phyloP scores from a whole-genome alignment of 2,888 invertebrate species.

The Iselma pallidipennis region DNA sequence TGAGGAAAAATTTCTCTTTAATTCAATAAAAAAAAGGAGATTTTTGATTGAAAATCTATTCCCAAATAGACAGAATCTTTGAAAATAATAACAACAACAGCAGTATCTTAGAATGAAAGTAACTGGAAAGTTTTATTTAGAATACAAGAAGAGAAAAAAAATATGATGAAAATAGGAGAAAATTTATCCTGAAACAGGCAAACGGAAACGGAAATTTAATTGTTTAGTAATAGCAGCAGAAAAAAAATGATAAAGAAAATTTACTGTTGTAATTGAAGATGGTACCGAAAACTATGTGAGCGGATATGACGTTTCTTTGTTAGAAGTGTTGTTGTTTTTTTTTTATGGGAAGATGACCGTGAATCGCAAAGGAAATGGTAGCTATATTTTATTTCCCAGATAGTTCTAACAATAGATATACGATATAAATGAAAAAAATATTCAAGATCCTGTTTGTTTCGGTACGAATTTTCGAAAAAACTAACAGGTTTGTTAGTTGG shows the following conservation, averaged over 20 bases:
- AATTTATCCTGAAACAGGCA: background rate
- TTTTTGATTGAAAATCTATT: background rate
- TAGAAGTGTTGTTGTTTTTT: background rate
- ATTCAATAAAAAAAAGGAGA: background rate
- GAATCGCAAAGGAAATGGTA: slow-evolving; percentile 11
- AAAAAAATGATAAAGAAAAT: background rate
- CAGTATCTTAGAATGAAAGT: background rate
- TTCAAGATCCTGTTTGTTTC: too few relatives aligned
- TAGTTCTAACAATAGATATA: slow-evolving; percentile 9
- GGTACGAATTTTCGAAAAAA: background rate
- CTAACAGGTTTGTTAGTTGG: slow-evolving; percentile 5
- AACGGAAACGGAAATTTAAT: slow-evolving; percentile 1
- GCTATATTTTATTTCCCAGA: slow-evolving; percentile 17
- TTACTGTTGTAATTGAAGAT: background rate
- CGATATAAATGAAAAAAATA: slow-evolving; percentile 10
- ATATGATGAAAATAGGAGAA: background rate
- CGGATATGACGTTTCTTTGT: slow-evolving; percentile 21
- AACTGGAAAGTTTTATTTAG: background rate
- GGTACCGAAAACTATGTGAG: slow-evolving; percentile 9
- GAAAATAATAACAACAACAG: too few relatives aligned
- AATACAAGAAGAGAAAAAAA: background rate
- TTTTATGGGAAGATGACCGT: slow-evolving; percentile 23
- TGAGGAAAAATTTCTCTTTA: background rate
- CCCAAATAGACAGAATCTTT: background rate
- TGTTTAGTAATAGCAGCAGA: background rate